Evolutionary conservation across 2,113 vertebrate genomes (phyloP).

Genomic region (Ranitomeya variabilis): DNA sequence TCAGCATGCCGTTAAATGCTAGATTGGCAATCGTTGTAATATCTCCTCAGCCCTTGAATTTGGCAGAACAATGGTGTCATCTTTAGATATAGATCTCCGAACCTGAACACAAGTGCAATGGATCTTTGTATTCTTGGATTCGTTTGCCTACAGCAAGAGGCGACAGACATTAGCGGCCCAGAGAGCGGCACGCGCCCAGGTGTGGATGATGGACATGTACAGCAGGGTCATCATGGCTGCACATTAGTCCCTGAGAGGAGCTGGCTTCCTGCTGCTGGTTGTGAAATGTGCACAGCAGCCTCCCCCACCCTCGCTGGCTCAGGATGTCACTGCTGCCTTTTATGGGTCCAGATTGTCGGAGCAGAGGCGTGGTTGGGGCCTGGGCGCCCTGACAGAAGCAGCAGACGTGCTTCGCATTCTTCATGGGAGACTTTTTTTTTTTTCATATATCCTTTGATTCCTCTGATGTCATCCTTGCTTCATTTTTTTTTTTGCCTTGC

Average conservation of each 20-base stretch:
- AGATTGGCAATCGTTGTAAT: no score
- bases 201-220: not conserved
- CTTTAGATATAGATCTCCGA: no score
- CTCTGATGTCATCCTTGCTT: constrained; percentile 49
- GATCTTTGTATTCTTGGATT: not conserved
- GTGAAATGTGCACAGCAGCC: constrained; percentile 40
- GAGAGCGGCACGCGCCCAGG: no score
- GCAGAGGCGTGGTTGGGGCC: constrained; percentile 45
- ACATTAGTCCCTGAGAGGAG: not conserved
- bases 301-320: constrained; percentile 41
- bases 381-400: constrained; percentile 40
- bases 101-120: not conserved
- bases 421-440: constrained; percentile 50
- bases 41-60: not conserved
- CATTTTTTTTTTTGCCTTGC: not conserved
- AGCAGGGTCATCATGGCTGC: not conserved
- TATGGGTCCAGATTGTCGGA: constrained; percentile 46
- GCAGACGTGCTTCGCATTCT: constrained; percentile 52
- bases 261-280: constrained; percentile 51
- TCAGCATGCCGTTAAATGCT: no score
- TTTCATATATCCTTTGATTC: constrained; percentile 44
- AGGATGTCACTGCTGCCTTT: constrained; percentile 54
- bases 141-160: not conserved
- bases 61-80: not conserved
- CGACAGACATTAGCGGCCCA: not conserved